Percentiles rank a stretch among this genome's conserved stretches.
These are phyloP conservation scores for Pterocles burchelli DNA, from an alignment of 2,113 vertebrate species.

Conservation along the genomic window DNA sequence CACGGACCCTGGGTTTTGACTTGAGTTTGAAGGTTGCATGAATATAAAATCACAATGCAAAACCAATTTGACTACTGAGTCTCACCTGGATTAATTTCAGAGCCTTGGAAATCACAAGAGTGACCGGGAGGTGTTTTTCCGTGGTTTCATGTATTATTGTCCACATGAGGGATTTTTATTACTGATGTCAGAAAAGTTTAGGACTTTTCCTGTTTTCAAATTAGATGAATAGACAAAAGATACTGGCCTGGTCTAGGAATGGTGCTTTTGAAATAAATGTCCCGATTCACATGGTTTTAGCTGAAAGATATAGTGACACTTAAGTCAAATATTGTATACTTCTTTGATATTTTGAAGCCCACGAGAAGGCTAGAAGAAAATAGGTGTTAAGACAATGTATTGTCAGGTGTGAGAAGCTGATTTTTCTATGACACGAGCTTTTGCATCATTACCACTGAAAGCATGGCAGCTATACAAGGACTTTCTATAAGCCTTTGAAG, in stretches of 20 bases:
- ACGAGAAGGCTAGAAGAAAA: background rate
- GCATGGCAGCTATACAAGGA: background rate
- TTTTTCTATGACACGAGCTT: background rate
- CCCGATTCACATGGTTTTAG: background rate
- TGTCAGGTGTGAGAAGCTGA: background rate
- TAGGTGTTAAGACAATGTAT: background rate
- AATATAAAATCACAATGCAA: background rate
- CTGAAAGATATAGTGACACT: background rate
- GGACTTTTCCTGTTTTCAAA: background rate
- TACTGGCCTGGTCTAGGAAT: background rate
- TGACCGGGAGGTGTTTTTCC: background rate
- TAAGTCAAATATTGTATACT: background rate
- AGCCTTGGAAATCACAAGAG: background rate
- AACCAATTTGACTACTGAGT: background rate
- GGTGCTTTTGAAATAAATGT: background rate
- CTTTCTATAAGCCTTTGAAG: background rate
- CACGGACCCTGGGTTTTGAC: background rate
- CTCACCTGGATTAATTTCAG: constrained; percentile 6
- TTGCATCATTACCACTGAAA: background rate
- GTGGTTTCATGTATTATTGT: background rate
- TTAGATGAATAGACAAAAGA: background rate
- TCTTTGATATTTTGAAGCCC: background rate
- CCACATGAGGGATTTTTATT: background rate
- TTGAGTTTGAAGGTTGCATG: background rate
- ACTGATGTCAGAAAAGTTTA: background rate